These are phyloP conservation scores for Steinernema hermaphroditum DNA, from an alignment of 2,888 invertebrate genomes.

Conservation along the genomic window DNA sequence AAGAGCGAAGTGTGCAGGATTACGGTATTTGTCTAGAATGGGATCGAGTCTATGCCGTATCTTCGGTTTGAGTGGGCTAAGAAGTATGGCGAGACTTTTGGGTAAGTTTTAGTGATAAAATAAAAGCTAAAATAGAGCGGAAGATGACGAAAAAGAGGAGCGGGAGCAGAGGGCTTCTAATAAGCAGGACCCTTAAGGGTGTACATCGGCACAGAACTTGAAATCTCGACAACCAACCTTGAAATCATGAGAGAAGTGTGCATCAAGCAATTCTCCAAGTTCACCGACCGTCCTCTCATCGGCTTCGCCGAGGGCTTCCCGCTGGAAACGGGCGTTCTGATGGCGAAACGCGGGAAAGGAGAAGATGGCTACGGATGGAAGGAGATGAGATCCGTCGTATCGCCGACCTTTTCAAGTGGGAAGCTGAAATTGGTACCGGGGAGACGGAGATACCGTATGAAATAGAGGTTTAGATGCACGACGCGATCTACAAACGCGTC, in stretches of 20 bases:
- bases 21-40: neutral
- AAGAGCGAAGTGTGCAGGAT: neutral
- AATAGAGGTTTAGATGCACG: conserved; percentile 38
- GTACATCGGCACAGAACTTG: conserved; percentile 47
- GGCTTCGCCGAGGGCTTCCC: conserved; percentile 34
- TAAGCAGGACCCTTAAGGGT: conserved; percentile 35
- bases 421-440: conserved; percentile 71
- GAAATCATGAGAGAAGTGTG: conserved; percentile 54
- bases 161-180: too few relatives aligned
- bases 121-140: too few relatives aligned
- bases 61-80: conserved; percentile 33
- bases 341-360: neutral
- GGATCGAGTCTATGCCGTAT: conserved; percentile 15
- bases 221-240: conserved; percentile 48
- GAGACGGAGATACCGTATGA: neutral
- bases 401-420: conserved; percentile 75
- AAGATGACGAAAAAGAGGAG: too few relatives aligned
- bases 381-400: conserved; percentile 73
- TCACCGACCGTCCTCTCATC: conserved; percentile 46
- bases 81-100: conserved; percentile 39
- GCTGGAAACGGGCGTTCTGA: conserved; percentile 23
- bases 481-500: conserved; percentile 38
- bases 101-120: conserved; percentile 34
- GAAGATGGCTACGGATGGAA: conserved; percentile 73
- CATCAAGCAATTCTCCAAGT: conserved; percentile 57